Percentiles rank a stretch among this genome's conserved stretches.
Evolutionary conservation across 2,797 vertebrate species (phyloP).

Genomic region (Leuciscus waleckii): DNA sequence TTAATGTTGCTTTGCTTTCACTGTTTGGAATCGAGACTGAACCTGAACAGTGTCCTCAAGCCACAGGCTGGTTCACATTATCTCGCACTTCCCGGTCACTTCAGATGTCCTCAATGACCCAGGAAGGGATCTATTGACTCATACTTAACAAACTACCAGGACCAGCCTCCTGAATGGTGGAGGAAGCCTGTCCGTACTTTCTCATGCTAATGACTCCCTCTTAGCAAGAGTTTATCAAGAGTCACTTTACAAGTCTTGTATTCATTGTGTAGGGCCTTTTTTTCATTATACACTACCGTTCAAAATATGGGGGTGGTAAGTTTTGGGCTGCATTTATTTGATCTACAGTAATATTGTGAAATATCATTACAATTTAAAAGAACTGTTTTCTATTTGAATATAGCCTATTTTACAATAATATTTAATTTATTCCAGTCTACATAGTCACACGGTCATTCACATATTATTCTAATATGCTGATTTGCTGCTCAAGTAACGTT

Average conservation of each 20-base stretch:
- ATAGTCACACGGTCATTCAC: not conserved
- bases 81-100: conserved; percentile 47
- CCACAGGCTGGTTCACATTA: conserved; percentile 60
- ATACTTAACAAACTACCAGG: conserved; percentile 29
- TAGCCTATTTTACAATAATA: not conserved
- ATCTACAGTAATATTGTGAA: not conserved
- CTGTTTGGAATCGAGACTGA: not conserved
- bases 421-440: not conserved
- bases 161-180: conserved; percentile 14
- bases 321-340: not conserved
- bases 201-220: conserved; percentile 41
- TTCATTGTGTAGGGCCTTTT: not conserved
- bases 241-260: conserved; percentile 17
- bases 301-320: not conserved
- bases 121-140: conserved; percentile 56
- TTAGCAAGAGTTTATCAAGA: not conserved
- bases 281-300: not conserved
- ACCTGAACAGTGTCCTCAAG: not conserved
- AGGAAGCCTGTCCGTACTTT: conserved; percentile 12
- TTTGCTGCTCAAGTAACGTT: not conserved
- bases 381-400: not conserved
- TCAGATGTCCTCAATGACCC: conserved; percentile 51
- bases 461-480: not conserved
- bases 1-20: not conserved
- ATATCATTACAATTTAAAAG: not conserved